Evolutionary conservation across 2,797 vertebrate species (phyloP).

Genomic region (Scarus forsteni): DNA sequence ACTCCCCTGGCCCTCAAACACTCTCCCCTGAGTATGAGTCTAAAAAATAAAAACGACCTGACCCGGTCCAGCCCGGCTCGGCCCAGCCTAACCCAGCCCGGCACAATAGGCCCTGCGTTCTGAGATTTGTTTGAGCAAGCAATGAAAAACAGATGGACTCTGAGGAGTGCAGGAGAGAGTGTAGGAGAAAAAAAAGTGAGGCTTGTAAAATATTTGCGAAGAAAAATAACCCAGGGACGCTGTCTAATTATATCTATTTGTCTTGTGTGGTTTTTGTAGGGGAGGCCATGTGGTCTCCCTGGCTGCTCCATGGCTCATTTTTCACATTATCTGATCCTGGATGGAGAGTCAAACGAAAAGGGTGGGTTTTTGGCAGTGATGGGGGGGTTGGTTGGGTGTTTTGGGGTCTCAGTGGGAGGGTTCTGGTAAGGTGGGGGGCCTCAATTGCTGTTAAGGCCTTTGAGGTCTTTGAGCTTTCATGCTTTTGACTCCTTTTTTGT

Average conservation of each 20-base stretch:
- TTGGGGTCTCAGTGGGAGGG: slow-evolving; percentile 58
- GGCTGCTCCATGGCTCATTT: slow-evolving; percentile 81
- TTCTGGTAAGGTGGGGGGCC: slow-evolving; percentile 52
- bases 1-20: slow-evolving; percentile 80
- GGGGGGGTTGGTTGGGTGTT: slow-evolving; percentile 3
- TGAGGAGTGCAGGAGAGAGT: slow-evolving; percentile 73
- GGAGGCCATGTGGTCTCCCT: slow-evolving; percentile 80
- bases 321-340: slow-evolving; percentile 83
- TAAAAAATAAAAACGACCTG: slow-evolving; percentile 70
- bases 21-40: slow-evolving; percentile 67
- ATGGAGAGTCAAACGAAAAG: slow-evolving; percentile 66
- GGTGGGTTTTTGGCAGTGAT: slow-evolving; percentile 51
- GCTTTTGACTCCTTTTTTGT: slow-evolving; percentile 59
- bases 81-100: slow-evolving; percentile 59
- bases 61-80: slow-evolving; percentile 62
- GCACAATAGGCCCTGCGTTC: slow-evolving; percentile 70
- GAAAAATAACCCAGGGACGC: slow-evolving; percentile 89
- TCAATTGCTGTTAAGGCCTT: slow-evolving; percentile 56
- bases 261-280: slow-evolving; percentile 83
- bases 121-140: slow-evolving; percentile 83
- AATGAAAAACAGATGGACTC: slow-evolving; percentile 89
- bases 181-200: slow-evolving; percentile 80
- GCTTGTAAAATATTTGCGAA: slow-evolving; percentile 90
- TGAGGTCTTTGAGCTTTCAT: slow-evolving; percentile 50
- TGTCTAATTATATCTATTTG: slow-evolving; percentile 85